phyloP scores from a whole-genome alignment of 2,797 vertebrate genomes.

The Chelmon rostratus region DNA sequence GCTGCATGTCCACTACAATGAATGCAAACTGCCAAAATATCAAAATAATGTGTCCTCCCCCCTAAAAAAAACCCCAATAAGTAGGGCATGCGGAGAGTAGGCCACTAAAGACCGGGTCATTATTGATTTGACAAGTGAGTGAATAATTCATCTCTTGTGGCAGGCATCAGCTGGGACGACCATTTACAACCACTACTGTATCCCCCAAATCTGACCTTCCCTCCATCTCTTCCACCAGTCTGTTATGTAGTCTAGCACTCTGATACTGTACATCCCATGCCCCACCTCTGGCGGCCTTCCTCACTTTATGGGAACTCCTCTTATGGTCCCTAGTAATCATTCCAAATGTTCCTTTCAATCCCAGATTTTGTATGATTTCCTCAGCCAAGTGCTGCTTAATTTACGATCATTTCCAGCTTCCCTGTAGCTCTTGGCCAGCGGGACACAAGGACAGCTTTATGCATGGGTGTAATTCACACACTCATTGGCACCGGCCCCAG shows the following conservation, averaged over 20 bases:
- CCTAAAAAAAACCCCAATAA: constrained; percentile 67
- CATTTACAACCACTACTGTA: constrained; percentile 60
- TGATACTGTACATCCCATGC: constrained; percentile 25
- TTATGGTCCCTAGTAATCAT: constrained; percentile 74
- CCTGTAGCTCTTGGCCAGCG: constrained; percentile 80
- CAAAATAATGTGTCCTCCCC: constrained; percentile 65
- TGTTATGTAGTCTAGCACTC: constrained; percentile 49
- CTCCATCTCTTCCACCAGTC: constrained; percentile 38
- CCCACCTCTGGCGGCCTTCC: constrained; percentile 50
- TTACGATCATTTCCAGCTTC: constrained; percentile 82
- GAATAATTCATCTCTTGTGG: constrained; percentile 84
- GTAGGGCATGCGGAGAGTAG: constrained; percentile 81
- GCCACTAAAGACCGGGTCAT: constrained; percentile 78
- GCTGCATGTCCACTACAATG: constrained; percentile 58
- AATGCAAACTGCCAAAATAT: constrained; percentile 63
- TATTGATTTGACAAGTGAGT: constrained; percentile 86
- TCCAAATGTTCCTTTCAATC: constrained; percentile 79
- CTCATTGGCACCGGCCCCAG: constrained; percentile 77
- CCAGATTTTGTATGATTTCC: constrained; percentile 80
- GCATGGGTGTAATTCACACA: constrained; percentile 83
- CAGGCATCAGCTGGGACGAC: constrained; percentile 82
- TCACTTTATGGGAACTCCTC: constrained; percentile 67
- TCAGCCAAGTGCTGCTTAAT: constrained; percentile 80
- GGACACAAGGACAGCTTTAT: constrained; percentile 83
- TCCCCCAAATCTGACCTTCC: constrained; percentile 63